Evolutionary conservation across 2,888 invertebrate genomes (phyloP).

Genomic region (Agrochola macilenta): DNA sequence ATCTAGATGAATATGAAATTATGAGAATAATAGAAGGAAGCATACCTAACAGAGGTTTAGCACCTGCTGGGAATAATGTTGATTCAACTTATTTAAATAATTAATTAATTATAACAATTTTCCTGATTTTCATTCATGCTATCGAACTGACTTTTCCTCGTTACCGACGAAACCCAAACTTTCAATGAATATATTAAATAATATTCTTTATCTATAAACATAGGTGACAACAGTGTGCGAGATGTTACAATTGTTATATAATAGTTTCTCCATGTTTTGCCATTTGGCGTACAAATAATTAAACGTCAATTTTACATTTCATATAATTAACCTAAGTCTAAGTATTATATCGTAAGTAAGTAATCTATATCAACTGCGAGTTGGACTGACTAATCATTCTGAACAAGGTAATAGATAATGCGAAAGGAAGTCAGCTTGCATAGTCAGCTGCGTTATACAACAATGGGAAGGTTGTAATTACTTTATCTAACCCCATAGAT

Average conservation of each 20-base stretch:
- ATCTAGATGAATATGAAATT: background rate
- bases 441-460: constrained; percentile 34
- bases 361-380: background rate
- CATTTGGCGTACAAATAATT: too few species aligned
- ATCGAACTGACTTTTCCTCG: background rate
- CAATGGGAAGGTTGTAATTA: constrained; percentile 6
- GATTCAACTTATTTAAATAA: background rate
- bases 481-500: constrained; percentile 14
- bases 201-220: too few species aligned
- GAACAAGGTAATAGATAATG: constrained; percentile 30
- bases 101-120: background rate
- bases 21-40: background rate
- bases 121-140: constrained; percentile 1
- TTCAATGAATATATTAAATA: too few species aligned
- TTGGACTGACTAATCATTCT: constrained; percentile 38
- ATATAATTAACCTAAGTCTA: background rate
- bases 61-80: background rate
- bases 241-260: too few species aligned
- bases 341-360: background rate
- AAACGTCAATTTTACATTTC: background rate
- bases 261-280: too few species aligned
- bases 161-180: background rate
- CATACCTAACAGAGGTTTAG: background rate
- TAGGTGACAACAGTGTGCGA: too few species aligned
- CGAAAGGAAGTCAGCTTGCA: constrained; percentile 17